Evolutionary conservation across 2,797 vertebrate genomes (phyloP).

Genomic region (Eleutherodactylus coqui): DNA sequence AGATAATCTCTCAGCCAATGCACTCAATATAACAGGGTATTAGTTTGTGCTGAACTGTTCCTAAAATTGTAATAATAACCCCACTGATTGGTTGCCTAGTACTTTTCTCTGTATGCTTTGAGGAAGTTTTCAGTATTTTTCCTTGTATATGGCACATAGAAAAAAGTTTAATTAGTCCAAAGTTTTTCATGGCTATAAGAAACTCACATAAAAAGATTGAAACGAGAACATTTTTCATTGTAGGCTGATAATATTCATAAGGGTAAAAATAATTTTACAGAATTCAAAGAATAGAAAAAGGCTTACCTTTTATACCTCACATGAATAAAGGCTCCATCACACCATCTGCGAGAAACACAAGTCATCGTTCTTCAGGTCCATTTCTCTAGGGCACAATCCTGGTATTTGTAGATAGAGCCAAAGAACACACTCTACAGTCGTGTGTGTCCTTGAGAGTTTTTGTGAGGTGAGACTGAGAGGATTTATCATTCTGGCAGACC

Average conservation of each 20-base stretch:
- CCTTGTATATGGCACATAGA: neutral
- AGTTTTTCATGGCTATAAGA: neutral
- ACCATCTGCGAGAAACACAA: constrained; percentile 56
- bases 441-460: constrained; percentile 60
- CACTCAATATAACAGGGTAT: neutral
- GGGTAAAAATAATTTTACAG: neutral
- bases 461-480: constrained; percentile 48
- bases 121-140: neutral
- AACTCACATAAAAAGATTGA: neutral
- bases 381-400: constrained; percentile 59
- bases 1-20: neutral
- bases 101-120: neutral
- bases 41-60: neutral
- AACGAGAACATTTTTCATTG: neutral
- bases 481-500: constrained; percentile 60
- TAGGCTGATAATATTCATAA: neutral
- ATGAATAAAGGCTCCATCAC: constrained; percentile 52
- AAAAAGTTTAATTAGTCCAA: neutral
- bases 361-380: constrained; percentile 58
- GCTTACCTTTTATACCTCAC: constrained; percentile 34
- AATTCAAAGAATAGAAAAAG: constrained; percentile 29
- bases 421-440: constrained; percentile 30
- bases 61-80: neutral
- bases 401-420: constrained; percentile 48
- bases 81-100: too few relatives aligned